Conservation (phyloP, 1,140 invertebrate species). For the Pteromalus puparum region DNA sequence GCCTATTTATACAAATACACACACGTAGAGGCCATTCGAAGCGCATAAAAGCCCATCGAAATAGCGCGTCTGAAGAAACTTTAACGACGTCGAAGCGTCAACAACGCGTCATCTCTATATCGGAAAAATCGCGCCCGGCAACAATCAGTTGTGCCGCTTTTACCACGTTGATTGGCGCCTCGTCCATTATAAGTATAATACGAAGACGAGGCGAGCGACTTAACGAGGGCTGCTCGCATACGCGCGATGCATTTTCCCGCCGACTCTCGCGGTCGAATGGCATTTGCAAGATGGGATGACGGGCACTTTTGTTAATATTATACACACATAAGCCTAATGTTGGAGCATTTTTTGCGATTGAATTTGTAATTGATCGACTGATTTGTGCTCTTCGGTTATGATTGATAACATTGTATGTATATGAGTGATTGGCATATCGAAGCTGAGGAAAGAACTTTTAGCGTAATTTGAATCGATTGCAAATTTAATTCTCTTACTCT, state of each 20-base stretch:
- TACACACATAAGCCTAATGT: slow-evolving; percentile 21
- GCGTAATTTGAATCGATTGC: background rate
- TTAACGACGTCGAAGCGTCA: background rate
- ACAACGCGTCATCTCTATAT: background rate
- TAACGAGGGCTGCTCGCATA: slow-evolving; percentile 1
- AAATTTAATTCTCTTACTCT: slow-evolving; percentile 17
- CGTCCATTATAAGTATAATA: background rate
- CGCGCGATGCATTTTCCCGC: background rate
- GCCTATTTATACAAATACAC: background rate
- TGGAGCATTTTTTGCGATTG: background rate
- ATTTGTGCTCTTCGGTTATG: background rate
- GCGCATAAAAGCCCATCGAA: background rate
- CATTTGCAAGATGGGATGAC: background rate
- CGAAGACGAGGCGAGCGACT: background rate
- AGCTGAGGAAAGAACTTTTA: background rate
- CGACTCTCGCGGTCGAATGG: background rate
- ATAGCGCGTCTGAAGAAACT: background rate
- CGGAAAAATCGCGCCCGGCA: background rate
- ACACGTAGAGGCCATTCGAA: too few relatives aligned
- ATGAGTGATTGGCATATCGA: background rate
- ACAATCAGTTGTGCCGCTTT: slow-evolving; percentile 31
- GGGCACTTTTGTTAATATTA: slow-evolving; percentile 34
- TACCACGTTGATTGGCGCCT: slow-evolving; percentile 16
- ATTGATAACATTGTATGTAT: too few relatives aligned
- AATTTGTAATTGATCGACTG: slow-evolving; percentile 32